Evolutionary conservation across 2,797 vertebrate species (phyloP).

Genomic region (Chelmon rostratus): DNA sequence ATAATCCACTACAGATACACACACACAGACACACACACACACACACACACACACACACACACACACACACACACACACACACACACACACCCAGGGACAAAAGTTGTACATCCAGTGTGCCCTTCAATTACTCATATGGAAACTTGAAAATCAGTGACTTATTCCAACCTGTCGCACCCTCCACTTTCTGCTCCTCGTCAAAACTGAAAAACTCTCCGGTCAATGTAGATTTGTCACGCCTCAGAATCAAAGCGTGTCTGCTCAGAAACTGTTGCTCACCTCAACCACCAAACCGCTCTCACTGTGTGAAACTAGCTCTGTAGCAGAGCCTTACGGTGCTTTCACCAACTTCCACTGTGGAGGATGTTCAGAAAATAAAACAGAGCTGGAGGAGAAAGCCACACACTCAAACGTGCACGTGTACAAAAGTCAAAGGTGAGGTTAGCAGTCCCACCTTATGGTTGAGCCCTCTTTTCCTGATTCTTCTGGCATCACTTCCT

Average conservation of each 20-base stretch:
- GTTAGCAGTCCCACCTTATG: conserved; percentile 81
- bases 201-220: conserved; percentile 30
- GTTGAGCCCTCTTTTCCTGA: conserved; percentile 85
- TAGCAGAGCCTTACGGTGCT: conserved; percentile 63
- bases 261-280: conserved; percentile 47
- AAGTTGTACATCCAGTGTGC: conserved; percentile 34
- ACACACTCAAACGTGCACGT: neutral
- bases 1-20: conserved; percentile 58
- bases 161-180: conserved; percentile 62
- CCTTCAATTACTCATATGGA: conserved; percentile 62
- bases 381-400: conserved; percentile 1
- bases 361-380: neutral
- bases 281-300: conserved; percentile 51
- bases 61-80: conserved; percentile 32
- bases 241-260: conserved; percentile 36
- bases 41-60: conserved; percentile 32
- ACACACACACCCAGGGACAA: conserved; percentile 25
- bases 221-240: conserved; percentile 39
- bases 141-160: conserved; percentile 58
- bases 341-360: conserved; percentile 46
- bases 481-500: conserved; percentile 76
- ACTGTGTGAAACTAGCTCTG: conserved; percentile 51
- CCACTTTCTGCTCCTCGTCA: conserved; percentile 29
- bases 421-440: conserved; percentile 32
- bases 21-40: conserved; percentile 39